These are phyloP conservation scores for Anagyrus pseudococci DNA, from an alignment of 2,888 invertebrate genomes.

Conservation along the genomic window DNA sequence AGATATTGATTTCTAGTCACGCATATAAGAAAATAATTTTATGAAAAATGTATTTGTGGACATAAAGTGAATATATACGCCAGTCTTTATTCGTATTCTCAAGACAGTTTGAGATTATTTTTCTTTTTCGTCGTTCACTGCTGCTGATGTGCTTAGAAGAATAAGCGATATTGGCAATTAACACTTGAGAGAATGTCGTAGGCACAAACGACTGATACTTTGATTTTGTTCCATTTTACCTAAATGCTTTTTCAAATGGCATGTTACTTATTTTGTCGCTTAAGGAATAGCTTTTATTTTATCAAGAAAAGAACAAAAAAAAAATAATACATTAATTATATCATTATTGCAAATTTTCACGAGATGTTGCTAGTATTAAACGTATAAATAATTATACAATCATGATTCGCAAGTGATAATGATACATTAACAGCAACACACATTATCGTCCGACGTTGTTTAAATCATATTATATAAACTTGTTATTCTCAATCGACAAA, in stretches of 20 bases:
- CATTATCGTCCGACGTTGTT: too few species aligned
- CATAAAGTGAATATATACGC: slow-evolving; percentile 17
- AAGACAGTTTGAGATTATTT: slow-evolving; percentile 19
- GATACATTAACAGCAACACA: too few species aligned
- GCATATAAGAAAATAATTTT: slow-evolving; percentile 7
- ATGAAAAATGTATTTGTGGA: too few species aligned
- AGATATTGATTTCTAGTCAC: slow-evolving; percentile 23
- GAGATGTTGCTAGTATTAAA: too few species aligned
- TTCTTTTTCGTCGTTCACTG: slow-evolving; percentile 9
- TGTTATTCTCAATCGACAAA: too few species aligned
- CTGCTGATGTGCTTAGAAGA: slow-evolving; percentile 20
- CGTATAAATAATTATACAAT: too few species aligned
- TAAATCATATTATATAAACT: too few species aligned
- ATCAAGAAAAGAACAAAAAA: background rate
- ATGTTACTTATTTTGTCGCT: background rate
- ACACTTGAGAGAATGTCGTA: slow-evolving; percentile 25
- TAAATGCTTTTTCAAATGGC: slow-evolving; percentile 16
- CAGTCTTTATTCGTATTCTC: slow-evolving; percentile 31
- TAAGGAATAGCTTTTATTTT: background rate
- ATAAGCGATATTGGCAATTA: slow-evolving; percentile 16
- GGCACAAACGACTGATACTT: slow-evolving; percentile 31
- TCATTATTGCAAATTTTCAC: too few species aligned
- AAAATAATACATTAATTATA: too few species aligned
- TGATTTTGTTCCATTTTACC: slow-evolving; percentile 15
- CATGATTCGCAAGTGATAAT: too few species aligned